Conservation (phyloP, 2,888 invertebrate species). For the Pogonocherus hispidulus region DNA sequence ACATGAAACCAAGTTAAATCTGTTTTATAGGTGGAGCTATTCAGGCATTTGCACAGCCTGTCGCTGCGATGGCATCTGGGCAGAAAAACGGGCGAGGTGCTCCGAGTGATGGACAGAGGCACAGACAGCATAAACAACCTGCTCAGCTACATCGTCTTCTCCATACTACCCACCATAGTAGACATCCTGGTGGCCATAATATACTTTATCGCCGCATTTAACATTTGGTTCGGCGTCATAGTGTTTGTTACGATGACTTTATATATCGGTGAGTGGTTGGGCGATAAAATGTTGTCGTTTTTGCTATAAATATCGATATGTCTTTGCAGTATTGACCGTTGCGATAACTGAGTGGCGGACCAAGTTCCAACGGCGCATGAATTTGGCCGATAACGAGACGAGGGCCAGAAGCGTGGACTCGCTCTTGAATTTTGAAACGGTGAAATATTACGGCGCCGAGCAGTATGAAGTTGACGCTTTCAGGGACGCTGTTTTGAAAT, state of each 20-base stretch:
- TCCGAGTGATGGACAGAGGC: conserved; percentile 97
- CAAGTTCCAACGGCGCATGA: conserved; percentile 94
- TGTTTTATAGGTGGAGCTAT: conserved; percentile 80
- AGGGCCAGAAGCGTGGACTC: conserved; percentile 96
- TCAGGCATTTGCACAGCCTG: conserved; percentile 89
- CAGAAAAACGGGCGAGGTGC: conserved; percentile 96
- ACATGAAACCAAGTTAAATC: no score
- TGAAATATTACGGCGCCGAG: conserved; percentile 98
- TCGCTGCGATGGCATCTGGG: conserved; percentile 96
- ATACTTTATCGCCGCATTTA: conserved; percentile 90
- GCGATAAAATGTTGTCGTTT: background rate
- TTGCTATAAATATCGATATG: background rate
- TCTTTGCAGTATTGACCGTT: conserved; percentile 84
- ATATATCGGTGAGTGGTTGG: conserved; percentile 84
- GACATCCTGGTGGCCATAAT: conserved; percentile 93
- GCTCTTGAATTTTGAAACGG: conserved; percentile 97
- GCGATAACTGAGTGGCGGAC: conserved; percentile 98
- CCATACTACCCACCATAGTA: conserved; percentile 91
- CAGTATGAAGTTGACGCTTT: conserved; percentile 91
- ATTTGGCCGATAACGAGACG: conserved; percentile 92
- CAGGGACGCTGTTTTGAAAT: conserved; percentile 85
- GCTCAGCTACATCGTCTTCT: conserved; percentile 92
- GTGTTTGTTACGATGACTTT: conserved; percentile 94
- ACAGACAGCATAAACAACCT: conserved; percentile 96
- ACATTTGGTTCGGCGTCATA: conserved; percentile 95